Conservation (phyloP, 2,888 invertebrate species). For the Bedellia somnulentella region DNA sequence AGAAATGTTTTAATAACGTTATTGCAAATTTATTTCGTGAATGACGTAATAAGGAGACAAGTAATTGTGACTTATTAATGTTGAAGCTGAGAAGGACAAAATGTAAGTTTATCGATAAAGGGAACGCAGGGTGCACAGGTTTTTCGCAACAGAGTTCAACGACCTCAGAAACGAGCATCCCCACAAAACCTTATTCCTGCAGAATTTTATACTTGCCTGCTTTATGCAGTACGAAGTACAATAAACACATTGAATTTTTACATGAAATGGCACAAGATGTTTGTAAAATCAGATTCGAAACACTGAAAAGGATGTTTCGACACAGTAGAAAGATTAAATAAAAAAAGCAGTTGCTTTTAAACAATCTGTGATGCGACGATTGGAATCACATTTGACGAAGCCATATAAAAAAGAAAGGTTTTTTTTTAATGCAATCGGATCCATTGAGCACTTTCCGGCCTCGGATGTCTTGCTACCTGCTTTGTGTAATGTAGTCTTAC, state of each 20-base stretch:
- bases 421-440: slow-evolving; percentile 27
- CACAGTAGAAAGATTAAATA: not conserved
- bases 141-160: too few relatives aligned
- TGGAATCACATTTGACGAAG: slow-evolving; percentile 2
- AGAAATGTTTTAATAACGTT: too few relatives aligned
- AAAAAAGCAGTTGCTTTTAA: not conserved
- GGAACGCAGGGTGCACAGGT: too few relatives aligned
- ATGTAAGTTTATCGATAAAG: too few relatives aligned
- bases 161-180: slow-evolving; percentile 38
- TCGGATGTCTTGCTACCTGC: slow-evolving; percentile 41
- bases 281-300: not conserved
- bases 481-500: slow-evolving; percentile 9
- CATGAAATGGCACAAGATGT: too few relatives aligned
- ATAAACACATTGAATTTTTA: too few relatives aligned
- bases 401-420: slow-evolving; percentile 8
- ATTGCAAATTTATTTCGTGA: too few relatives aligned
- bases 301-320: not conserved
- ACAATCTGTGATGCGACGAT: not conserved
- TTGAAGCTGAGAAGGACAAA: too few relatives aligned
- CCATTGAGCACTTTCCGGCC: slow-evolving; percentile 34
- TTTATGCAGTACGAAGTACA: too few relatives aligned
- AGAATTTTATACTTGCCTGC: slow-evolving; percentile 15
- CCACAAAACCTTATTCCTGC: slow-evolving; percentile 39
- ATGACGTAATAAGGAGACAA: too few relatives aligned
- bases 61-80: too few relatives aligned